Conservation (phyloP, 2,797 vertebrate genomes). For the Hypotaenidia philippensis region DNA sequence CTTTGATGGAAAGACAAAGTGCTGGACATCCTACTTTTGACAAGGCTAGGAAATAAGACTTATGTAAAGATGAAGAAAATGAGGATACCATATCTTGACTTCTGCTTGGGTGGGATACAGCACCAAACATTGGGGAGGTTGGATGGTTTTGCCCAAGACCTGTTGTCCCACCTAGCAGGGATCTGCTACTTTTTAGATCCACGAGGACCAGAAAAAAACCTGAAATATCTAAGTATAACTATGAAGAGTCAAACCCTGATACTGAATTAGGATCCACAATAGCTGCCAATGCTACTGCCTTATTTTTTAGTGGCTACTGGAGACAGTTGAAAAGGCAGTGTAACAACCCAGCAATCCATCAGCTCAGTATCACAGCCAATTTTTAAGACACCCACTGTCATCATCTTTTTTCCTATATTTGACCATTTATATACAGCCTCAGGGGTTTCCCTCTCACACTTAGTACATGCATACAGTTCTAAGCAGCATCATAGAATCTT, state of each 20-base stretch:
- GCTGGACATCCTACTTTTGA: background rate
- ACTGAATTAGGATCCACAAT: background rate
- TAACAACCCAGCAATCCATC: background rate
- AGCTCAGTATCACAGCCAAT: background rate
- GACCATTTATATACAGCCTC: background rate
- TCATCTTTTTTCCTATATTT: background rate
- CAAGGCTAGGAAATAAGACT: background rate
- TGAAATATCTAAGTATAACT: rapidly evolving
- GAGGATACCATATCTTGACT: background rate
- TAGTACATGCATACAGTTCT: rapidly evolving
- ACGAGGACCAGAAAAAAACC: background rate
- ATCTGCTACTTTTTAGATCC: background rate
- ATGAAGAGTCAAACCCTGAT: background rate
- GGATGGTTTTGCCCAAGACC: background rate
- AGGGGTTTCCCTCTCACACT: background rate
- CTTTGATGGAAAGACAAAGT: background rate
- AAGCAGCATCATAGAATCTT: background rate
- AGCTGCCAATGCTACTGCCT: background rate
- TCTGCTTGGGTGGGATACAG: background rate
- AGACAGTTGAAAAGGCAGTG: background rate
- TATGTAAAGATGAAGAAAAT: background rate
- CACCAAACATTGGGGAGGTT: rapidly evolving
- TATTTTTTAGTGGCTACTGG: background rate
- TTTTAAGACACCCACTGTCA: background rate
- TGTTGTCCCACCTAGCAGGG: background rate